Base-by-base conservation (phyloP, 2,888 invertebrate species). In the Muschampia plurimacula region DNA sequence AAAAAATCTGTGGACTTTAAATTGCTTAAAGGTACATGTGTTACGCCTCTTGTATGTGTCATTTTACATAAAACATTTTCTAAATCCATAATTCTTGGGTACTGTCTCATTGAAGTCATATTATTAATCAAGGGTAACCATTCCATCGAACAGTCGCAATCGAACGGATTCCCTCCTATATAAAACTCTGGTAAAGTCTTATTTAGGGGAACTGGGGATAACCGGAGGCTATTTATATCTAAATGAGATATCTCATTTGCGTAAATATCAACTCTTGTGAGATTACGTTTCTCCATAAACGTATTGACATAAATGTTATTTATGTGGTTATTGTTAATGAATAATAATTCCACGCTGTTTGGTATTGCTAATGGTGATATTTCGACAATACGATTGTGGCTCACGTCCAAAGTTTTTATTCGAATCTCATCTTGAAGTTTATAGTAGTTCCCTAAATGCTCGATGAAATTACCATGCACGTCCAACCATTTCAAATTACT, bases 121-220 rank as follows among this genome's bases (percentile, higher is more conserved):
- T 97, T 97, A 93, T 98, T 98, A 91, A 98, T 97, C 82, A 97
- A 95, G 84, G 98, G 98, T 84, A 98, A 90, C 99, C 99, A 99
- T 89, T 98, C 98, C 98, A 99, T 98, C 67, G 97, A 97, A 90
- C 99, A 99, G 91, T 98, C 98, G 91, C 99, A 99, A 86, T 97
- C 96, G 92, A 99, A 98, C 75, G 98, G 98, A 94, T 99, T 99
- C 79, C 97, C 97, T 79, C 98, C 98, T 82, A 99, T 95, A 89
- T 98, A 98, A 92, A 99, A 97, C 91, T 98, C 98, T 7, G 98
- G 98, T 79, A 98, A 94, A 15, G 96, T 95, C 84, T 96, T 96
- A 83, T 97, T 97, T 72, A 95, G 95, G 64, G 97, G 96, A 77
- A 97, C 96, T 49, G 96, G 96, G 63, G 96, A 96, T 81, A 98